Percentiles rank a stretch among this genome's conserved stretches.
Evolutionary conservation across 2,797 vertebrate species (phyloP).

Genomic region (Prionace glauca): DNA sequence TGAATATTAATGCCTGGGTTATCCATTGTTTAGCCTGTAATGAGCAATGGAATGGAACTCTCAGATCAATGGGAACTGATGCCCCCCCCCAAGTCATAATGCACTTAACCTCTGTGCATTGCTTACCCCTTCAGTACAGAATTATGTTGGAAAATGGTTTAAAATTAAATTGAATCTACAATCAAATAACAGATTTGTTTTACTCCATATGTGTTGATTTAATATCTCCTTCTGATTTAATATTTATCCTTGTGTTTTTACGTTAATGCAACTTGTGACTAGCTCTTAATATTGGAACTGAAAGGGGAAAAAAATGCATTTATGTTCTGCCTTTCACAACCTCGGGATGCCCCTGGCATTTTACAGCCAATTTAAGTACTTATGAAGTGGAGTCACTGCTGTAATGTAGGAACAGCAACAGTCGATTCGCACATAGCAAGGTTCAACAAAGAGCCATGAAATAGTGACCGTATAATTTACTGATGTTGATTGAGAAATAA

Average conservation of each 20-base stretch:
- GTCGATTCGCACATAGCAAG: background rate
- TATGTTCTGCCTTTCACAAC: background rate
- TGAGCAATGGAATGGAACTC: background rate
- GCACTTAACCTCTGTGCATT: background rate
- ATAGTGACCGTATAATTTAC: background rate
- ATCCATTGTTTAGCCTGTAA: background rate
- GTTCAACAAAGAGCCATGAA: background rate
- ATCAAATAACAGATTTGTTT: background rate
- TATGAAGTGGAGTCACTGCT: background rate
- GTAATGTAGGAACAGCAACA: background rate
- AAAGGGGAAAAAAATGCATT: background rate
- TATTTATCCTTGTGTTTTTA: background rate
- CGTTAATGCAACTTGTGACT: background rate
- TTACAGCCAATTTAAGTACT: background rate
- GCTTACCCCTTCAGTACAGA: background rate
- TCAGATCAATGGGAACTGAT: background rate
- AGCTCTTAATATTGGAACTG: background rate
- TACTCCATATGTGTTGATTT: background rate
- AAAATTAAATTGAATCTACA: background rate
- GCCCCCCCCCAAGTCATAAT: background rate
- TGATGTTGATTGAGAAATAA: background rate
- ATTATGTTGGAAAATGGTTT: background rate
- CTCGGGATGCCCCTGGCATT: background rate
- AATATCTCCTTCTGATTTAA: background rate
- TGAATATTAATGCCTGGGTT: background rate